Base-by-base conservation (phyloP, 1,140 invertebrate genomes). In the Musca vetustissima region DNA sequence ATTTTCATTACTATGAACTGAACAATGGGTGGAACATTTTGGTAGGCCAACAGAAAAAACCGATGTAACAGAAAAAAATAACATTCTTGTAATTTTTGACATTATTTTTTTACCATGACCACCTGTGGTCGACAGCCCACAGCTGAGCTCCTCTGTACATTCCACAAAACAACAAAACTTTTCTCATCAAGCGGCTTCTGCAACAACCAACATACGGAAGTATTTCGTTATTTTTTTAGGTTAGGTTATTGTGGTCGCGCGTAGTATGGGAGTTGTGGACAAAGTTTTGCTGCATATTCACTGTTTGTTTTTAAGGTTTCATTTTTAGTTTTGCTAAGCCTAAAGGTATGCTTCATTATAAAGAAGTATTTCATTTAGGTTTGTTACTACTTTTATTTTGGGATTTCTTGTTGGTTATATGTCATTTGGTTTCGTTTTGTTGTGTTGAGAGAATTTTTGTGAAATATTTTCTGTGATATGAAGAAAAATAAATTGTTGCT, bases 41-140 rank as follows among this genome's bases (percentile, higher is more conserved):
- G 36, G 6, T 8, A 13, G 2, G 36, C 7, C 28, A 24, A 48
- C 22, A 47, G 28, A 52, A 52, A 57, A 57, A 11, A 43, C n/a
- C 1, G 2, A 2, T n/a, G n/a, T n/a, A 28, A 2, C 53, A 22
- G 22, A 17, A 59, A 32, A 28, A 59, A 15, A 59, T 25, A 17
- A 61, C n/a, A 61, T 61, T 61, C 11, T 67, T 53, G 25, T 55
- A 67, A 67, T 67, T 53, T 50, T 55, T 67, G 24, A 67, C 25
- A 53, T 32, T n/a, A 67, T 59, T 70, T 32, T n/a, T 43, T 65
- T 64, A 13, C 48, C 57, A 53, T 68, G 69, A 64, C 69, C 69
- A 70, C 69, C 69, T 70, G 69, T 47, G 69, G 19, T 64, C 25
- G 22, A 28, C 21, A 48, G 14, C n/a, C n/a, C n/a, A 47, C 19